Conservation (phyloP, 2,113 vertebrate species). For the Merops nubicus region DNA sequence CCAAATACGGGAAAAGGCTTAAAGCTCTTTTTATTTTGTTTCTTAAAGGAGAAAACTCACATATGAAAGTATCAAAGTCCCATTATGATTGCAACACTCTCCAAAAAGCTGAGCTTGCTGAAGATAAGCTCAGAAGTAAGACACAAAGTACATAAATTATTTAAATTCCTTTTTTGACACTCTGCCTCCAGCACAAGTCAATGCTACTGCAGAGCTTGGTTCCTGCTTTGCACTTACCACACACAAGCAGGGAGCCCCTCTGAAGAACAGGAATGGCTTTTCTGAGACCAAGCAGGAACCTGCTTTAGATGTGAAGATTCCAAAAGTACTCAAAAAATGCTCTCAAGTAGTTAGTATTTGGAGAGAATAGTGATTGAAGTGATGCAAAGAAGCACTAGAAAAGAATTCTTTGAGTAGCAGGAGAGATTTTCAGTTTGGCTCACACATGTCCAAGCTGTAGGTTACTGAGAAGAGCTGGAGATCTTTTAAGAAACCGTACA, state of each 20-base stretch:
- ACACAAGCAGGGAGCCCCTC: neutral
- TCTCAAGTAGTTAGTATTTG: neutral
- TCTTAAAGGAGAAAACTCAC: neutral
- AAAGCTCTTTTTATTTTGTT: neutral
- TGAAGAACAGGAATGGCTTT: neutral
- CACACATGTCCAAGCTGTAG: accelerated
- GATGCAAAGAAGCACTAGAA: neutral
- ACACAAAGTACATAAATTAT: neutral
- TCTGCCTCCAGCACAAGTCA: neutral
- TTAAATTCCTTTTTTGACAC: neutral
- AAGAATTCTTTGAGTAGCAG: neutral
- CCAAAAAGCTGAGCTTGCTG: neutral
- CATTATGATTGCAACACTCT: neutral
- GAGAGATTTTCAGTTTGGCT: neutral
- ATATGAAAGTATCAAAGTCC: neutral
- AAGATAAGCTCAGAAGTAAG: neutral
- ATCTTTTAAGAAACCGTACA: neutral
- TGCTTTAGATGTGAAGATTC: neutral
- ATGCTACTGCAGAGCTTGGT: neutral
- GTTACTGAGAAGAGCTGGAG: neutral
- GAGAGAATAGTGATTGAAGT: neutral
- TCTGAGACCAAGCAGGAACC: neutral
- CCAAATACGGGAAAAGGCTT: constrained; percentile 7
- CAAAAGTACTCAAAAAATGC: neutral
- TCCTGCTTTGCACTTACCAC: neutral